Conservation (phyloP, 1,140 invertebrate genomes). For the Chelonus insularis region DNA sequence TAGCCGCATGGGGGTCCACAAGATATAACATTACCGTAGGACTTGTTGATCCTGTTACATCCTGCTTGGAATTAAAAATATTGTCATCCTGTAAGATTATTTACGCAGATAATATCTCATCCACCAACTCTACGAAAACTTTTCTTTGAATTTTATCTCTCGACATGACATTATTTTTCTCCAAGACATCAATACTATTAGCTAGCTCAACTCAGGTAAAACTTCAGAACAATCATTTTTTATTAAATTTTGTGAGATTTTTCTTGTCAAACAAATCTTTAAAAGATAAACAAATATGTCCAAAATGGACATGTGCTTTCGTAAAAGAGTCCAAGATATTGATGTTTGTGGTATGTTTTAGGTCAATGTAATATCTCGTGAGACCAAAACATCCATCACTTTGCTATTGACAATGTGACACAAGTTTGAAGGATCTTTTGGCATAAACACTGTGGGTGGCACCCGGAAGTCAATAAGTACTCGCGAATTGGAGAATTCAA, state of each 20-base stretch:
- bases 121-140: constrained; percentile 46
- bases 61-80: constrained; percentile 55
- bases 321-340: too few relatives aligned
- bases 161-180: not conserved
- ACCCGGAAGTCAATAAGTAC: not conserved
- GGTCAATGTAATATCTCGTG: not conserved
- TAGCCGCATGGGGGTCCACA: constrained; percentile 37
- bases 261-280: too few relatives aligned
- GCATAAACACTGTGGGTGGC: not conserved
- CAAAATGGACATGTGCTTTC: too few relatives aligned
- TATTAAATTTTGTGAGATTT: too few relatives aligned
- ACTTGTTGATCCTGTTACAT: constrained; percentile 54
- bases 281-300: too few relatives aligned
- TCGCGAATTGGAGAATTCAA: not conserved
- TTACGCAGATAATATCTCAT: constrained; percentile 45
- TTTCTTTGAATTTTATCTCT: constrained; percentile 31
- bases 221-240: too few relatives aligned
- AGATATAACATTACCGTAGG: constrained; percentile 52
- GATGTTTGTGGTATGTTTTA: too few relatives aligned
- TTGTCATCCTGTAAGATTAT: constrained; percentile 53
- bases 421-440: constrained; percentile 1
- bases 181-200: too few relatives aligned
- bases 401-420: not conserved
- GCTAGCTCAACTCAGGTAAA: too few relatives aligned
- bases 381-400: not conserved